Evolutionary conservation across 2,888 invertebrate species (phyloP), one percentile per base, ranked within the genome.

Genomic region (Netelia inedita): DNA sequence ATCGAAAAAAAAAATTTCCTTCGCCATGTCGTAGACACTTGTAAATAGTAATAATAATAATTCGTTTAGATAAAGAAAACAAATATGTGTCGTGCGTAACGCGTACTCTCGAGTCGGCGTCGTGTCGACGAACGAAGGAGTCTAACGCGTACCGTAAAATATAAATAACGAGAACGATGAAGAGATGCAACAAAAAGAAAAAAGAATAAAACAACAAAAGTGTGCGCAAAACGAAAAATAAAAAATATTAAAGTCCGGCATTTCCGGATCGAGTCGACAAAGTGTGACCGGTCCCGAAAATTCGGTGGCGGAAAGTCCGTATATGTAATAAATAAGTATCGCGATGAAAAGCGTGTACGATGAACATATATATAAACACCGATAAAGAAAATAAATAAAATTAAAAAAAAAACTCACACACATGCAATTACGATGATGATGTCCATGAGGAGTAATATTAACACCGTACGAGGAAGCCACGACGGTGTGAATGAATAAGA

Each of bases 41-140:
- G 90, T 91, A 91, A 88, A 92, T 91, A 91, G 81, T 89, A 88
- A 73, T 80, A 35, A 83, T 75, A 79, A 72, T 73, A 59, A 69
- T 74, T 82, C 69, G 78, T 88, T 87, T 82, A 83, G 82, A 87
- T 86, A 85, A 78, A 80, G 84, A 85, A 59, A 76, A 71, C 82
- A 82, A 74, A 84, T 84, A 79, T 63, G 82, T 86, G 85, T 82
- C 78, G 79, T 85, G 83, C 78, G 81, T 85, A 87, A 86, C 74
- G 82, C 86, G 79, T 71, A 82, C 76, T 69, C 53, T 35, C 35
- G 35, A 81, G 72, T 79, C 85, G 78, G 59, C 74, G 73, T 74
- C 76, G 81, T 84, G 74, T 85, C 82, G 83, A 85, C 73, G 73
- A 69, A 68, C 6, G 0, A 43, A 68, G 46, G 68, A 55, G 68